Evolutionary conservation across 2,113 vertebrate species (phyloP).

Genomic region (Chiloscyllium plagiosum): DNA sequence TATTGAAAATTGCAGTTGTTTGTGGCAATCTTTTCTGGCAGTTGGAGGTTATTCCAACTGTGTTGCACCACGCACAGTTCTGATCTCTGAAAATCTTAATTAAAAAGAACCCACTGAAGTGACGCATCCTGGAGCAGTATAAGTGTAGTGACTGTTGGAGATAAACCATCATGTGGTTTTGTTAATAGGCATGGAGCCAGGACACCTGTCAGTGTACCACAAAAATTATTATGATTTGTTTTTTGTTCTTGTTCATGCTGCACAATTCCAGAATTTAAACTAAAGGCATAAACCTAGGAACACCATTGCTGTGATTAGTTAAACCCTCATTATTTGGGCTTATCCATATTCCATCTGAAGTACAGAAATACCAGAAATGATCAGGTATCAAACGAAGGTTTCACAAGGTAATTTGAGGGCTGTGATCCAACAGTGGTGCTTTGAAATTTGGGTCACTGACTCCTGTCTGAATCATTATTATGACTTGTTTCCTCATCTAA

Average conservation of each 20-base stretch:
- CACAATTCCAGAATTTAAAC: background rate
- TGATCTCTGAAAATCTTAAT: background rate
- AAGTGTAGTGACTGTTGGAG: background rate
- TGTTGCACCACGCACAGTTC: background rate
- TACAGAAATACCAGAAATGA: background rate
- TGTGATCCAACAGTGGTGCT: background rate
- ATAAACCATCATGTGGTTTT: background rate
- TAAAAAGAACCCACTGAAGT: background rate
- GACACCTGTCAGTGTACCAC: background rate
- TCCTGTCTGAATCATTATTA: background rate
- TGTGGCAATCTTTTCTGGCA: background rate
- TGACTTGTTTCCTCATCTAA: background rate
- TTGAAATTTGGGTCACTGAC: background rate
- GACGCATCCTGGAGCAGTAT: background rate
- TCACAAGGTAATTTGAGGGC: background rate
- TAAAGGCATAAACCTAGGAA: background rate
- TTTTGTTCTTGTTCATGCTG: background rate
- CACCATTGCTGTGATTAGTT: background rate
- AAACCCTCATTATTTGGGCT: background rate
- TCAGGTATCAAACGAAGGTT: background rate
- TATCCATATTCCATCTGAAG: background rate
- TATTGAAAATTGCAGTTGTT: background rate
- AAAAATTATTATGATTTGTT: background rate
- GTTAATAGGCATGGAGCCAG: background rate
- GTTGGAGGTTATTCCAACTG: background rate